A percentile compares a stretch with the other conserved stretches of the same genome.
These are phyloP conservation scores for Margaritifera margaritifera DNA, from an alignment of 2,888 invertebrate species.

Conservation along the genomic window DNA sequence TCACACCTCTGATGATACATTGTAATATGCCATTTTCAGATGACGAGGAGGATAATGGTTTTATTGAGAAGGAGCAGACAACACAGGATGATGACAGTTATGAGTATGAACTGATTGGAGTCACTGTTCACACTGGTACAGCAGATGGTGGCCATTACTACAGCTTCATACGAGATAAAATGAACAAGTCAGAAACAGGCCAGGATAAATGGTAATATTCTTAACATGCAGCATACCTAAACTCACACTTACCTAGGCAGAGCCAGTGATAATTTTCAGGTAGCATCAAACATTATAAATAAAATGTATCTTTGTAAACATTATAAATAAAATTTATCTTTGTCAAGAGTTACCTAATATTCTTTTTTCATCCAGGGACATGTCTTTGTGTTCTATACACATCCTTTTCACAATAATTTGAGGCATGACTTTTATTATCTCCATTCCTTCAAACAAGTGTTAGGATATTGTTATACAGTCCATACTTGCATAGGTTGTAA, in stretches of 20 bases:
- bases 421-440: too few species aligned
- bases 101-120: conserved; percentile 88
- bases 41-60: conserved; percentile 50
- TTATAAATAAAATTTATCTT: not conserved
- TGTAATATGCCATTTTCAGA: too few species aligned
- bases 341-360: not conserved
- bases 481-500: too few species aligned
- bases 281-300: too few species aligned
- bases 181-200: conserved; percentile 74
- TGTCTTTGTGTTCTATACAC: too few species aligned
- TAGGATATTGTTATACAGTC: too few species aligned
- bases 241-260: not conserved
- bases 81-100: conserved; percentile 57
- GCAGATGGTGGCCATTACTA: conserved; percentile 98
- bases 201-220: conserved; percentile 86
- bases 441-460: too few species aligned
- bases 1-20: too few species aligned
- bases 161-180: conserved; percentile 91
- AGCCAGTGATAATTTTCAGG: not conserved
- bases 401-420: too few species aligned
- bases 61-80: conserved; percentile 42
- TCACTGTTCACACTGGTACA: conserved; percentile 98
- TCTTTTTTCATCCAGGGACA: too few species aligned
- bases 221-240: not conserved
- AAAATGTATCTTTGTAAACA: not conserved